Evolutionary conservation across 1,140 invertebrate genomes (phyloP).

Genomic region (Lepidurus packardi): DNA sequence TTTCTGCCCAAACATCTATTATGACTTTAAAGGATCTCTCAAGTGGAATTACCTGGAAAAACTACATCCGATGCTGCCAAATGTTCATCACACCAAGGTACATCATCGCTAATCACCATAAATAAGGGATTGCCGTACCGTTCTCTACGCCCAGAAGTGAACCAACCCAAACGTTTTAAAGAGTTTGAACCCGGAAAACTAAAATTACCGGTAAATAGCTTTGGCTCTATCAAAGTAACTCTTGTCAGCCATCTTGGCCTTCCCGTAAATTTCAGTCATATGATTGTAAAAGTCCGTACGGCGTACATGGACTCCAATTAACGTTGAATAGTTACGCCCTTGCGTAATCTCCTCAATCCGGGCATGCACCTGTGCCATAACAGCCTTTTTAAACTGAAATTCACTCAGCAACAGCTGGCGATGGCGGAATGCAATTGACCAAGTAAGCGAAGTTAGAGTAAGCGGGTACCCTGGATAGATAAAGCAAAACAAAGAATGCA

Average conservation of each 20-base stretch:
- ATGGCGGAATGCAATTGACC: background rate
- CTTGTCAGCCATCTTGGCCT: background rate
- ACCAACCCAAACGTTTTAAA: background rate
- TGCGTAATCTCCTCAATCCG: background rate
- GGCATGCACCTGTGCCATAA: background rate
- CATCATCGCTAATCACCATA: background rate
- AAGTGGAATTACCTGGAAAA: background rate
- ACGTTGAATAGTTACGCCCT: background rate
- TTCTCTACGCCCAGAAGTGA: background rate
- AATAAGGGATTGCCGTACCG: background rate
- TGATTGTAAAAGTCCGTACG: slow-evolving; percentile 2
- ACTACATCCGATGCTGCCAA: background rate
- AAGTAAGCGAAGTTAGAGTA: background rate
- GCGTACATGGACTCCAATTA: slow-evolving; percentile 16
- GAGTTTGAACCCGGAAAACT: no score
- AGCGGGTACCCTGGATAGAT: background rate
- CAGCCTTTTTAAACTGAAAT: background rate
- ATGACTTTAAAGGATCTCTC: background rate
- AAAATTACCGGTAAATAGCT: slow-evolving; percentile 3
- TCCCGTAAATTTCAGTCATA: background rate
- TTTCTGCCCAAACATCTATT: background rate
- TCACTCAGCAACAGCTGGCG: background rate
- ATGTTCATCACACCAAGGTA: background rate
- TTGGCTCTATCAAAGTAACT: background rate
- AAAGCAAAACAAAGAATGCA: no score